phyloP scores from a whole-genome alignment of 2,797 vertebrate species.

The Sebastes iracundus region DNA sequence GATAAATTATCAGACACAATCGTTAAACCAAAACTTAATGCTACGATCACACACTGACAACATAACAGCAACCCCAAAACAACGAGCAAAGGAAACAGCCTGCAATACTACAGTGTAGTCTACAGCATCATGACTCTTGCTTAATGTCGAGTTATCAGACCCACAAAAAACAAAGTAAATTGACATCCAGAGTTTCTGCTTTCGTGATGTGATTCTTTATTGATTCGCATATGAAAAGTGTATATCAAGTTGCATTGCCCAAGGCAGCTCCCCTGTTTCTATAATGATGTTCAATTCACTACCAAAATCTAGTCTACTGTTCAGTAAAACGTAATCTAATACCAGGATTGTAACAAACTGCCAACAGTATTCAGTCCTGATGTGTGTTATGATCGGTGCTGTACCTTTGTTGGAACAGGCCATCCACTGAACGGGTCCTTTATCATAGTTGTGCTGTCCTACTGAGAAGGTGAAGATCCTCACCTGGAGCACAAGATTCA shows the following conservation, averaged over 20 bases:
- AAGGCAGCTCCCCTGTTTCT: not conserved
- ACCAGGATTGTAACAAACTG: not conserved
- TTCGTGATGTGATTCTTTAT: not conserved
- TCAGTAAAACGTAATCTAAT: not conserved
- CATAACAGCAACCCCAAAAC: not conserved
- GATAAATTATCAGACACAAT: constrained; percentile 38
- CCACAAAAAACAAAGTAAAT: not conserved
- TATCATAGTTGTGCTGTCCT: constrained; percentile 98
- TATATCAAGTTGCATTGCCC: not conserved
- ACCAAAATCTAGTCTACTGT: not conserved
- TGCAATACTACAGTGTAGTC: not conserved
- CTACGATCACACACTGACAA: not conserved
- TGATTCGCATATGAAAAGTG: not conserved
- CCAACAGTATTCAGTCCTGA: not conserved
- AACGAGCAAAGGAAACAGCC: not conserved
- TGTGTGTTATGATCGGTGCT: not conserved
- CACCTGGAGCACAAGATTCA: constrained; percentile 81
- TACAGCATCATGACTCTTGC: not conserved
- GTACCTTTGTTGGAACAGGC: constrained; percentile 98
- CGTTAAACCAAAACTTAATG: not conserved
- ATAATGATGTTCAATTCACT: not conserved
- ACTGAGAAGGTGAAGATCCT: constrained; percentile 99
- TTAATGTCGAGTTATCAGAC: not conserved
- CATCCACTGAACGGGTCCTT: constrained; percentile 99
- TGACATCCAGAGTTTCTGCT: not conserved